Conservation (phyloP, 2,888 invertebrate species). For the Idaea dimidiata region DNA sequence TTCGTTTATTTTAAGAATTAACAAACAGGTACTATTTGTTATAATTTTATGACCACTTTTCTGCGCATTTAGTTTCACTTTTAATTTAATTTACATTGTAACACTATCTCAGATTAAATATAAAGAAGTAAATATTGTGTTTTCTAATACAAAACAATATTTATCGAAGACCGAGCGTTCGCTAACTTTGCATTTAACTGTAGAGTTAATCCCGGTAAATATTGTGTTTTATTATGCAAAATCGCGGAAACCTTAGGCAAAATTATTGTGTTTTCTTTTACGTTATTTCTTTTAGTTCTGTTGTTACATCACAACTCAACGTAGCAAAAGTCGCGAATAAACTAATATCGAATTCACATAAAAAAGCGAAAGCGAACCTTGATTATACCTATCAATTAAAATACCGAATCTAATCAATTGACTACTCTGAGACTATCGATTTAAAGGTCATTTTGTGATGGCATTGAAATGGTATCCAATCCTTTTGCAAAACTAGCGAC, state of each 20-base stretch:
- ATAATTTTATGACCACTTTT: background rate
- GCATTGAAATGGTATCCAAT: background rate
- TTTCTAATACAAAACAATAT: background rate
- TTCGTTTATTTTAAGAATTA: no score
- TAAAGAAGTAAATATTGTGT: background rate
- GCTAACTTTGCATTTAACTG: no score
- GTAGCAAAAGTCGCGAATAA: slow-evolving; percentile 9
- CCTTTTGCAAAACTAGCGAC: background rate
- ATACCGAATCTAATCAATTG: slow-evolving; percentile 15
- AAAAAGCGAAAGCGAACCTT: slow-evolving; percentile 30
- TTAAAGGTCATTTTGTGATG: slow-evolving; percentile 13
- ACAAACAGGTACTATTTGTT: background rate
- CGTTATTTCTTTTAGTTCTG: background rate
- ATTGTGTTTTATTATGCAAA: no score
- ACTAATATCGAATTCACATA: slow-evolving; percentile 16
- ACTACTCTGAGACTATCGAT: slow-evolving; percentile 10
- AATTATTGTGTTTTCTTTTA: no score
- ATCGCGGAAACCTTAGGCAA: no score
- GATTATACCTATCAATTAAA: slow-evolving; percentile 15
- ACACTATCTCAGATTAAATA: background rate
- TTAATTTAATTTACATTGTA: background rate
- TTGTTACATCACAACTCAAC: slow-evolving; percentile 1
- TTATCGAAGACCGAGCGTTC: no score
- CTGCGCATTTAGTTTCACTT: background rate
- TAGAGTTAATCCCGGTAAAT: no score